A percentile compares a stretch with the other conserved stretches of the same genome.
Conservation (phyloP, 2,113 vertebrate species). For the Quiscalus mexicanus region DNA sequence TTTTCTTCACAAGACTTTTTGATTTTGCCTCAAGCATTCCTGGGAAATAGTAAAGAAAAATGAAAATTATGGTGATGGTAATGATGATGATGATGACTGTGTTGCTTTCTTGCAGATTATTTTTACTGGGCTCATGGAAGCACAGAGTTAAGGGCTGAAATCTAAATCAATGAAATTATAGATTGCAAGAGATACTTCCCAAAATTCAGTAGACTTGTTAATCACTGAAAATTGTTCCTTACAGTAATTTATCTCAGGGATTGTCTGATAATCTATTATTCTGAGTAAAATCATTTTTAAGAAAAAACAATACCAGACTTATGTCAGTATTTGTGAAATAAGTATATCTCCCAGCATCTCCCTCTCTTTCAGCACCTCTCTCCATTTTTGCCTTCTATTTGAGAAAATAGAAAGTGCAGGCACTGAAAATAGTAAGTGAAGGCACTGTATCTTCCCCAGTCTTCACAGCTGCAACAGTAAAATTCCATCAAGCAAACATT, state of each 20-base stretch:
- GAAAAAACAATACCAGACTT: not conserved
- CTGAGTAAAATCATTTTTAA: not conserved
- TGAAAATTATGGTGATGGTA: not conserved
- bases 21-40: not conserved
- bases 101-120: not conserved
- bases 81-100: not conserved
- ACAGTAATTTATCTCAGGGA: not conserved
- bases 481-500: not conserved
- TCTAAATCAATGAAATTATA: not conserved
- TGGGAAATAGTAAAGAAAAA: not conserved
- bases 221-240: not conserved
- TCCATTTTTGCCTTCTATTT: not conserved
- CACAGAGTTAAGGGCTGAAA: not conserved
- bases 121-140: slow-evolving; percentile 8
- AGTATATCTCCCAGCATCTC: not conserved
- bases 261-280: not conserved
- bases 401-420: not conserved
- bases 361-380: not conserved
- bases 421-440: too few relatives aligned
- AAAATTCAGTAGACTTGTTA: not conserved
- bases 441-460: not conserved
- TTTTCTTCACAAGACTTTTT: not conserved
- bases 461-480: not conserved
- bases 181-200: not conserved
- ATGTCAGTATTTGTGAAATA: not conserved